Conservation (phyloP, 2,888 invertebrate genomes). For the Tinea pellionella region DNA sequence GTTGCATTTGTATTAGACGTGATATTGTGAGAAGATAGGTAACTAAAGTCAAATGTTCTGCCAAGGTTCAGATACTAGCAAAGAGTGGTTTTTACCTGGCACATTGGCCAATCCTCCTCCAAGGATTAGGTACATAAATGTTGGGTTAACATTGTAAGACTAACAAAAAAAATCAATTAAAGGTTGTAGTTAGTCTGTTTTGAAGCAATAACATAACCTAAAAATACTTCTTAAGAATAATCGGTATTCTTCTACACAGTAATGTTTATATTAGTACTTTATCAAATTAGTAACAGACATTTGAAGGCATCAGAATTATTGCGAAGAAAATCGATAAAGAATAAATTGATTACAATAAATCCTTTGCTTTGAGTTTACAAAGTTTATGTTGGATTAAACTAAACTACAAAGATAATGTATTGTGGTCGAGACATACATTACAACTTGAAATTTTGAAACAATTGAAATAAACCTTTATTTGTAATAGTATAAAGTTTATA, state of each 20-base stretch:
- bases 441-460: neutral
- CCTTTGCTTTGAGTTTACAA: constrained; percentile 43
- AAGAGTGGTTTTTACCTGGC: neutral
- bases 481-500: neutral
- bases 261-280: neutral
- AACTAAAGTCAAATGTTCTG: neutral
- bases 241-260: neutral
- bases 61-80: neutral
- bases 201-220: neutral
- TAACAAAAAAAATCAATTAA: neutral
- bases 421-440: constrained; percentile 39
- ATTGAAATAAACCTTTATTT: neutral
- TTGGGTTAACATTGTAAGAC: neutral
- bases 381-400: constrained; percentile 41
- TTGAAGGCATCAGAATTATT: neutral
- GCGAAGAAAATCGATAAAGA: neutral
- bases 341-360: constrained; percentile 35
- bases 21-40: neutral
- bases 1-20: neutral
- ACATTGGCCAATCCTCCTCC: neutral
- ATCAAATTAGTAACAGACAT: neutral
- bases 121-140: neutral
- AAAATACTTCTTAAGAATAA: no score
- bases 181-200: neutral
- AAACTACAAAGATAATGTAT: constrained; percentile 33